These are phyloP conservation scores for Philereme vetulata DNA, from an alignment of 2,888 invertebrate genomes.

Conservation along the genomic window DNA sequence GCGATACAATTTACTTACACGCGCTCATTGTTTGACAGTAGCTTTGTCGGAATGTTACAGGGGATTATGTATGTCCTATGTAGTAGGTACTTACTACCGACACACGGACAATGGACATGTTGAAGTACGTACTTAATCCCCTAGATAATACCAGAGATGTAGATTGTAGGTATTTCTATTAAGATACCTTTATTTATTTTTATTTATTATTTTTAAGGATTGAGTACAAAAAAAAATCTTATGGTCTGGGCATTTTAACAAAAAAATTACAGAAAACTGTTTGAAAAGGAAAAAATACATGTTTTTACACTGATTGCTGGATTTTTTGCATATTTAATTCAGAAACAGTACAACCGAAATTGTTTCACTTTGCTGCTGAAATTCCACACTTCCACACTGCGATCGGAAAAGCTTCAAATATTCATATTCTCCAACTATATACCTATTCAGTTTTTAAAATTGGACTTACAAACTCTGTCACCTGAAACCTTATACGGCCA, in stretches of 20 bases:
- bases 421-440: conserved; percentile 9
- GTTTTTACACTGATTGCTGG: no score
- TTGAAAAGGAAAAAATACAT: no score
- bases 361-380: not conserved
- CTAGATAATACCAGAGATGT: conserved; percentile 2
- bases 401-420: conserved; percentile 12
- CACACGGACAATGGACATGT: conserved; percentile 37
- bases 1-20: conserved; percentile 32
- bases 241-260: no score
- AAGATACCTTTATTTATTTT: no score
- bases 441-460: conserved; percentile 17
- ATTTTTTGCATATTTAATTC: no score
- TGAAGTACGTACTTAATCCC: conserved; percentile 35
- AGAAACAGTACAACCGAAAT: no score
- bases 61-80: conserved; percentile 38
- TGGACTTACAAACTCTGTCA: conserved; percentile 27
- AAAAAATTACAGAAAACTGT: no score
- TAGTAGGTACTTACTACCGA: conserved; percentile 13
- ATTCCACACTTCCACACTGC: conserved; percentile 7
- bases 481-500: conserved; percentile 17
- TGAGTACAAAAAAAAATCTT: no score
- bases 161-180: not conserved
- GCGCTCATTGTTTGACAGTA: conserved; percentile 37
- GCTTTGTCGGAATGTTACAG: conserved; percentile 39
- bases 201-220: no score